Evolutionary conservation across 2,797 vertebrate genomes (phyloP), one percentile per base, ranked within the genome.

Genomic region (Adrianichthys oophorus): DNA sequence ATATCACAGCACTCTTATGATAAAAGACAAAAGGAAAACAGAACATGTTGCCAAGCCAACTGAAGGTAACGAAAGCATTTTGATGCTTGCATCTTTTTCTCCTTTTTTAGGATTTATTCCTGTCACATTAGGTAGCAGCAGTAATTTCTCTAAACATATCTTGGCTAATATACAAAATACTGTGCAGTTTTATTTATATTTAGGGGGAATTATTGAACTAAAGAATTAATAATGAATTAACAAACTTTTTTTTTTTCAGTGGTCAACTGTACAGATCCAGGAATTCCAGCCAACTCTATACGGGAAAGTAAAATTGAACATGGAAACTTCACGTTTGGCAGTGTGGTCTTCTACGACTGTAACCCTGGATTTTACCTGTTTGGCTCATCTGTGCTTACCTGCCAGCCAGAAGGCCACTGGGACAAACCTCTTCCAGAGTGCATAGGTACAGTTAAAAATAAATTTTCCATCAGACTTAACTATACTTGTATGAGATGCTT

Each of bases 251-350:
- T 41, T 29, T 56, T 0, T 41, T 58, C 76, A 99, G 97, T 98
- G 88, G 94, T 98, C 57, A 99, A 99, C 88, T 99, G 97, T 82
- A 96, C 95, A 4, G 97, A 99, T 87, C 97, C 97, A 5, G 97
- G 97, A 47, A 96, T 98, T 76, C 95, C 96, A 62, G 94, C 93
- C 80, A 98, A 98, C 89, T 98, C 97, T 15, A 98, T 98, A 83
- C 89, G 97, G 76, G 96, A 98, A 91, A 99, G 97, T 78, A 99
- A 98, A 91, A 99, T 98, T 0, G 96, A 98, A 78, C 95, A 98
- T 21, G 97, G 97, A 15, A 98, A 98, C 91, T 99, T 98, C 64
- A 98, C 96, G 0, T 97, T 97, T 8, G 96, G 96, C 52, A 96
- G 95, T 2, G 95, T 99, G 51, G 96, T 99, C 56, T 99, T 98